Evolutionary conservation across 2,888 invertebrate genomes (phyloP), one percentile per base, ranked within the genome.

Genomic region (Exephanes ischioxanthus): DNA sequence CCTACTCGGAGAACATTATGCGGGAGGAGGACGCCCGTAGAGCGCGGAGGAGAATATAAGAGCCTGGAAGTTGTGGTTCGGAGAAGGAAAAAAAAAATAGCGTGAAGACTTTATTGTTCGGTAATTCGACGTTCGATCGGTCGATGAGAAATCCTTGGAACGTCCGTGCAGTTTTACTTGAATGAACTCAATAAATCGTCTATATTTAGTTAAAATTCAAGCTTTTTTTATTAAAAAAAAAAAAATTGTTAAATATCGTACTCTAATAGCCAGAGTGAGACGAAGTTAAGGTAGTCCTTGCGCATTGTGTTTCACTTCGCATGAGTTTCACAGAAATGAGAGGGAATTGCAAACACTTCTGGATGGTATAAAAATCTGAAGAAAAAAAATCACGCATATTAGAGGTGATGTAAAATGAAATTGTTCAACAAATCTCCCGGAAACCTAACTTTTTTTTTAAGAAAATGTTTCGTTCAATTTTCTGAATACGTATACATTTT

Each of bases 1-100:
- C 68, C 19, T 22, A n/a, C 66, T 19, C 66, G 76, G 7, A 22
- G 66, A 82, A 73, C 84, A 77, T 76, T 77, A 48, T 41, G 55
- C 78, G 61, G 53, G 66, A 68, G 48, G 45, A 11, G 33, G 78
- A 48, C 55, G 68, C 72, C 48, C 66, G 51, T 51, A 67, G 77
- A 63, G 11, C 48, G 37, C 41, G 3, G 61, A 61, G 53, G n/a
- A 75, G 16, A n/a, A 67, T 11, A 63, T 3, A 67, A 67, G 67
- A 63, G 51, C 37, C 51, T 71, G 68, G 37, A 61, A 58, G 55
- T 55, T 19, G 22, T 55, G 55, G 30, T 26, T 33, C 61, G 41
- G 51, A 30, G 41, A 45, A 45, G 66, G 14, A 22, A 61, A 67
- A 79, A 79, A 70, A 51, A 66, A n/a, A 41, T 22, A 5, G 6